These are phyloP conservation scores for Leptopilina clavipes DNA, from an alignment of 1,140 invertebrate species.

Conservation along the genomic window DNA sequence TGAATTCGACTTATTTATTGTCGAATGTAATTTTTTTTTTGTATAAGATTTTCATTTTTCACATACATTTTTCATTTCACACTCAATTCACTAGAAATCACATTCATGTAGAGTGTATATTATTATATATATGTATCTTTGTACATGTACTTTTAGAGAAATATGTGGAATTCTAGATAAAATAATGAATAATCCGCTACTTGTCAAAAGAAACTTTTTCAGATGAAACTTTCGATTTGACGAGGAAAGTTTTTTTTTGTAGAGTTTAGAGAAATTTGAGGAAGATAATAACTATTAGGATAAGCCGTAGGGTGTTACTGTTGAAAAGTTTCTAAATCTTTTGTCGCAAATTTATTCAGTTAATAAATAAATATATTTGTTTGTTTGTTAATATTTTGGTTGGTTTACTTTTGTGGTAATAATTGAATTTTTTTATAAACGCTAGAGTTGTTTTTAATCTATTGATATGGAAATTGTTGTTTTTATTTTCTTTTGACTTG, in stretches of 20 bases:
- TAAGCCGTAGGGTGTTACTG: constrained; percentile 6
- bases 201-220: constrained; percentile 4
- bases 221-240: constrained; percentile 23
- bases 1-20: not conserved
- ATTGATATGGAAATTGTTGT: too few relatives aligned
- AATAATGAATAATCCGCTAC: constrained; percentile 10
- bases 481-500: too few relatives aligned
- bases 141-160: not conserved
- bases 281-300: not conserved
- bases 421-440: too few relatives aligned
- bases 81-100: not conserved
- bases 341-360: too few relatives aligned
- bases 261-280: not conserved
- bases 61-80: not conserved
- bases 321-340: too few relatives aligned
- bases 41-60: constrained; percentile 8
- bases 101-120: constrained; percentile 2
- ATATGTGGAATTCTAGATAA: too few relatives aligned
- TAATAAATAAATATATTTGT: too few relatives aligned
- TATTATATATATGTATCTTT: not conserved
- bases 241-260: constrained; percentile 6
- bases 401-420: too few relatives aligned
- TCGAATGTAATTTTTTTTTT: not conserved
- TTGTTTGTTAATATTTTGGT: too few relatives aligned
- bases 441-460: too few relatives aligned